Base-by-base conservation (phyloP, 2,888 invertebrate species). In the Drosophila gaucha region DNA sequence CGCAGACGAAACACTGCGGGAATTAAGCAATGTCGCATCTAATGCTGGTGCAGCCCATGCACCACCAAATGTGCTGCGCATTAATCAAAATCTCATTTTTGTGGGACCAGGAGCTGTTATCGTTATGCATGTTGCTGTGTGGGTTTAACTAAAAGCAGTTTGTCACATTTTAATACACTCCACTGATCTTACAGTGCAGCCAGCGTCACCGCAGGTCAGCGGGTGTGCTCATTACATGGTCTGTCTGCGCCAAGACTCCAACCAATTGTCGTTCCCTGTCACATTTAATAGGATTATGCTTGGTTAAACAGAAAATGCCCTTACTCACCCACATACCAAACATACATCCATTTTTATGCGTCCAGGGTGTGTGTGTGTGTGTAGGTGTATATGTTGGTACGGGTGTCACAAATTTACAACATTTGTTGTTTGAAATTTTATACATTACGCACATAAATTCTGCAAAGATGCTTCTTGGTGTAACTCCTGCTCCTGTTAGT, bases 51-150 rank as follows among this genome's bases (percentile, higher is more conserved):
- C 6, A 20, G 26, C 39, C 43, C 43, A 43, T 26, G 30, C 49
- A 46, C 38, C 50, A 24, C 26, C 54, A 59, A 68, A 63, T 66
- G 44, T 55, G 54, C 44, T 49, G 73, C 65, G 74, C 88, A 86
- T 88, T 86, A 89, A 86, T 86, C 86, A 89, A 80, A 86, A 88
- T 76, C 86, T 78, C 80, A 74, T 89, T 83, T 67, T 64, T 64
- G 46, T 54, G 57, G 31, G 12, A 36, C 16, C 28, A 38, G 44
- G n/a, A 39, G 49, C 39, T 52, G 31, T 46, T 72, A 52, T 44
- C 71, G 35, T 51, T 47, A 46, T 74, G 65, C 58, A 52, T 46
- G 47, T 31, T 33, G 59, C 46, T 64, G 44, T 51, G 63, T 22
- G 30, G 24, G 24, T 49, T 39, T 14, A 69, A 85, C 70, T 74